Conservation (phyloP, 2,113 vertebrate species). For the Diphyllodes magnificus region DNA sequence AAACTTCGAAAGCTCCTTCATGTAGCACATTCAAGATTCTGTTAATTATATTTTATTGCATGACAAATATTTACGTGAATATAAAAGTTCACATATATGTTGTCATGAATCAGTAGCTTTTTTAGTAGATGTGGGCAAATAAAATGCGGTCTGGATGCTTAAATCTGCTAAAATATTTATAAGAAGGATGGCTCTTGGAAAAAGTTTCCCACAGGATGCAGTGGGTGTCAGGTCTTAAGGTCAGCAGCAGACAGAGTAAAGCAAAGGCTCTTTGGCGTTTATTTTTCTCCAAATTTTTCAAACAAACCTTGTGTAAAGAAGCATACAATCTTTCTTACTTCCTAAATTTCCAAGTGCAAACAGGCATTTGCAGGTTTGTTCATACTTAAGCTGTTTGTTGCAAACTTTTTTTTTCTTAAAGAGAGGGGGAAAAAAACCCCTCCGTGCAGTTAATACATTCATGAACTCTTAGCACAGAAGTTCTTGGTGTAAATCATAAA, state of each 20-base stretch:
- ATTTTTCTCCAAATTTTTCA: background rate
- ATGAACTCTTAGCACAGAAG: background rate
- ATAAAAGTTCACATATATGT: background rate
- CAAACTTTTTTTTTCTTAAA: background rate
- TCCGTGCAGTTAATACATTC: background rate
- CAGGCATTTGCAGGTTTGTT: background rate
- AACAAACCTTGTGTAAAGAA: background rate
- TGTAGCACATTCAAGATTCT: background rate
- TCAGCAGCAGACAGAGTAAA: slow-evolving; percentile 1
- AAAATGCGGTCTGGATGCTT: background rate
- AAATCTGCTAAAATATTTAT: slow-evolving; percentile 29
- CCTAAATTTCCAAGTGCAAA: background rate
- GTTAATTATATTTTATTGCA: background rate
- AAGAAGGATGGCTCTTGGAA: background rate
- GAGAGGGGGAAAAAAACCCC: no score
- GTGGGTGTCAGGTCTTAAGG: slow-evolving; percentile 52
- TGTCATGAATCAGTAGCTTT: background rate
- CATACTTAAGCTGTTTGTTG: background rate
- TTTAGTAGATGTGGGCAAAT: background rate
- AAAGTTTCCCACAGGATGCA: slow-evolving; percentile 44
- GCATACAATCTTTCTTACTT: background rate
- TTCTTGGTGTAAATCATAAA: slow-evolving; percentile 31
- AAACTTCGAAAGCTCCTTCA: background rate
- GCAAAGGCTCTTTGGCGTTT: background rate
- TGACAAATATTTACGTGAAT: background rate